phyloP scores from a whole-genome alignment of 64 coral and sea anemone genomes.

The Acropora tenuis region DNA sequence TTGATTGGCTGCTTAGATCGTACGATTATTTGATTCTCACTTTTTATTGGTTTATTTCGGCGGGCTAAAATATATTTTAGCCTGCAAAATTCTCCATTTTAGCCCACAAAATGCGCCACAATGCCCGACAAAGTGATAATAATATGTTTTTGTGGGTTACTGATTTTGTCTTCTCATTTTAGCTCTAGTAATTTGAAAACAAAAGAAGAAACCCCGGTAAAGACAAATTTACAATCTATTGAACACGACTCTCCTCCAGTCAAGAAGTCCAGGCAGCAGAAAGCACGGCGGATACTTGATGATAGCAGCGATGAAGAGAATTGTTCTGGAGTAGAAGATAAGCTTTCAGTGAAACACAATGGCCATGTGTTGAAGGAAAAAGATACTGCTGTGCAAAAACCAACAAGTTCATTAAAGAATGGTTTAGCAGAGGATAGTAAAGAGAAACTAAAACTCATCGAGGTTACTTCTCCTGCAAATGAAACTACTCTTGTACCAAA shows the following conservation, averaged over 20 bases:
- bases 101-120: too few species aligned
- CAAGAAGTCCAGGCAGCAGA: conserved; percentile 54
- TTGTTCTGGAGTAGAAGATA: neutral
- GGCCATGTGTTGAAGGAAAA: neutral
- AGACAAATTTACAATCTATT: neutral
- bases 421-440: neutral
- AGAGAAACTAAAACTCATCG: neutral
- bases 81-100: too few species aligned
- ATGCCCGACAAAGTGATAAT: too few species aligned
- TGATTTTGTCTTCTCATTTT: neutral
- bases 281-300: conserved; percentile 51
- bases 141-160: too few species aligned
- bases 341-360: neutral
- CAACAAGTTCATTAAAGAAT: neutral
- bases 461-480: conserved; percentile 21
- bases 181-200: neutral
- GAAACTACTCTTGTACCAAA: conserved; percentile 14
- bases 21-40: too few species aligned
- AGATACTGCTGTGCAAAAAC: neutral
- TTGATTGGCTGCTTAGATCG: too few species aligned
- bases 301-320: conserved; percentile 74
- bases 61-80: too few species aligned
- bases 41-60: too few species aligned
- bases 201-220: conserved; percentile 37
- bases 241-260: conserved; percentile 54